Evolutionary conservation across 2,797 vertebrate species (phyloP).

Genomic region (Sebastiscus albofasciatus): DNA sequence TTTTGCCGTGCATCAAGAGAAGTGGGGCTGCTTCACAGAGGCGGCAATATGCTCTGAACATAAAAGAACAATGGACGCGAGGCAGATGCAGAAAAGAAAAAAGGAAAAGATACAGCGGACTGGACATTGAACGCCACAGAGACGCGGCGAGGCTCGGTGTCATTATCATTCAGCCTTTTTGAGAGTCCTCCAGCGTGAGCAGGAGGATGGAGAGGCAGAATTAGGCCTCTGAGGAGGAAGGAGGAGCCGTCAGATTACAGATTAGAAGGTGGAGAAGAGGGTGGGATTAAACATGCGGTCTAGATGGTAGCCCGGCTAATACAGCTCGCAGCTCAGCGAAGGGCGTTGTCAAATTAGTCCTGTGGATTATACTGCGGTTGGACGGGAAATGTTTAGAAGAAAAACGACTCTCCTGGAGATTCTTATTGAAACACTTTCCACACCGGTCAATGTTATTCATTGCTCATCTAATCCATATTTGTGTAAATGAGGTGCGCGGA

Average conservation of each 20-base stretch:
- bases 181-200: slow-evolving; percentile 8
- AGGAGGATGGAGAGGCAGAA: slow-evolving; percentile 43
- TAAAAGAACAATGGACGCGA: slow-evolving; percentile 70
- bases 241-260: slow-evolving; percentile 71
- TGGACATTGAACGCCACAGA: slow-evolving; percentile 5
- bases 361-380: slow-evolving; percentile 34
- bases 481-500: slow-evolving; percentile 52
- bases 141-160: slow-evolving; percentile 21
- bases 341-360: slow-evolving; percentile 48
- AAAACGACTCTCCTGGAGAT: slow-evolving; percentile 43
- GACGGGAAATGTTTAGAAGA: slow-evolving; percentile 18
- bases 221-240: slow-evolving; percentile 52
- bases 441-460: slow-evolving; percentile 52
- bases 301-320: slow-evolving; percentile 47
- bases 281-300: slow-evolving; percentile 62
- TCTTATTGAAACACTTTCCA: slow-evolving; percentile 35
- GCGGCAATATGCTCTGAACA: slow-evolving; percentile 60
- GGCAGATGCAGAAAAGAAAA: slow-evolving; percentile 42
- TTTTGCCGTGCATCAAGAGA: slow-evolving; percentile 63
- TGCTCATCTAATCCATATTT: slow-evolving; percentile 68
- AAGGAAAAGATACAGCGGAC: slow-evolving; percentile 3
- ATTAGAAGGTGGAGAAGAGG: slow-evolving; percentile 70
- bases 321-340: slow-evolving; percentile 48
- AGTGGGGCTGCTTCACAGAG: slow-evolving; percentile 57
- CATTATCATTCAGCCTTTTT: slow-evolving; percentile 21